phyloP scores from a whole-genome alignment of 1,140 invertebrate species.

The Diorhabda sublineata region DNA sequence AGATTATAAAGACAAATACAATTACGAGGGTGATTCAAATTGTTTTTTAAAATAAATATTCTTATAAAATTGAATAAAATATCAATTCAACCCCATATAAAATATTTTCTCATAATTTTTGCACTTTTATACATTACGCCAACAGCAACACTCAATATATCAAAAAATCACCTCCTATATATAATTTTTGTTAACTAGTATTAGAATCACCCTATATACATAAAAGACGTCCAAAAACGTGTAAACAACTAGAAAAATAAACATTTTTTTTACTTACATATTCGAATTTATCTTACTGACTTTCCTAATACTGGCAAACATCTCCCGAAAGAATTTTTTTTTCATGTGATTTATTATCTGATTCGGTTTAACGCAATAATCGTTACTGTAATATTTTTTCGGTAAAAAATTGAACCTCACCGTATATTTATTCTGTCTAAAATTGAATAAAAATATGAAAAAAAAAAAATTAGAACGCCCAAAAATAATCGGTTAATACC shows the following conservation, averaged over 20 bases:
- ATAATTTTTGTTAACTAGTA: too few species aligned
- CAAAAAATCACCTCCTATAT: not conserved
- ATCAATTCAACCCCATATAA: too few species aligned
- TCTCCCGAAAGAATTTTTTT: constrained; percentile 58
- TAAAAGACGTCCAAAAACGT: too few species aligned
- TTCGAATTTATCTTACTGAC: constrained; percentile 37
- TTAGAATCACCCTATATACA: too few species aligned
- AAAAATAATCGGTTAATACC: constrained; percentile 36
- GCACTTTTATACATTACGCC: too few species aligned
- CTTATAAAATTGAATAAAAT: too few species aligned
- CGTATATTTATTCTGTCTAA: constrained; percentile 51
- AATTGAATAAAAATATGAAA: constrained; percentile 14
- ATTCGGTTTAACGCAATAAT: constrained; percentile 65
- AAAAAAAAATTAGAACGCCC: not conserved
- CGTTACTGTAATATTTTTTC: constrained; percentile 63
- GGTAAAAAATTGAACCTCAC: constrained; percentile 72
- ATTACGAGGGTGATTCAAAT: too few species aligned
- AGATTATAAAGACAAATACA: too few species aligned
- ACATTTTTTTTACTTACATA: constrained; percentile 31
- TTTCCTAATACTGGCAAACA: constrained; percentile 53
- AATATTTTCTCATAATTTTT: too few species aligned
- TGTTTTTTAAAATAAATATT: too few species aligned
- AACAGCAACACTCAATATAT: not conserved
- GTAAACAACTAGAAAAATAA: too few species aligned
- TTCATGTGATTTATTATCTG: constrained; percentile 67